These are phyloP conservation scores for Blastobasis adustella DNA, from an alignment of 2,888 invertebrate species.

Conservation along the genomic window DNA sequence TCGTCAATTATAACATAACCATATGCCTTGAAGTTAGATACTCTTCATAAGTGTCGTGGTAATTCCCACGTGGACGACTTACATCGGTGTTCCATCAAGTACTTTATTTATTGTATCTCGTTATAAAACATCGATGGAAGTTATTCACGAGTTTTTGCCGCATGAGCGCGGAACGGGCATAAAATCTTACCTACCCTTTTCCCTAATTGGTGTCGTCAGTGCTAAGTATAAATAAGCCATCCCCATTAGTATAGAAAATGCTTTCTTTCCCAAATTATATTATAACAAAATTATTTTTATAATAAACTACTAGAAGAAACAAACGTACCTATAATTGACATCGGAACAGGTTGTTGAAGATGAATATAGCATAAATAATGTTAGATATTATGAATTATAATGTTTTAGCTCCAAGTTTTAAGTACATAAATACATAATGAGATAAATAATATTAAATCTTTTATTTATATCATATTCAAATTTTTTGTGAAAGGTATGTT, in stretches of 20 bases:
- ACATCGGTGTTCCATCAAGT: too few relatives aligned
- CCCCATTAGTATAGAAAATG: constrained; percentile 25
- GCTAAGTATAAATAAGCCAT: constrained; percentile 18
- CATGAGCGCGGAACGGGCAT: too few relatives aligned
- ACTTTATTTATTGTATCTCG: too few relatives aligned
- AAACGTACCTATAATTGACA: too few relatives aligned
- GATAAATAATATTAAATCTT: constrained; percentile 26
- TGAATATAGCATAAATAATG: constrained; percentile 32
- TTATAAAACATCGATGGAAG: too few relatives aligned
- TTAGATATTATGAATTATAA: constrained; percentile 51
- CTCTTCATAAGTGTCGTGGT: too few relatives aligned
- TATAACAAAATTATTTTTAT: constrained; percentile 61
- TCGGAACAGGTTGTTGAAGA: constrained; percentile 38
- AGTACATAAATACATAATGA: constrained; percentile 49
- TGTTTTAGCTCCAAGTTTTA: constrained; percentile 69
- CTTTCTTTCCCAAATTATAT: constrained; percentile 28
- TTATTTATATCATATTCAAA: constrained; percentile 1
- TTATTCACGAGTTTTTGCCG: too few relatives aligned
- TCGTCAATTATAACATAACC: too few relatives aligned
- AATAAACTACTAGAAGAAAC: constrained; percentile 16
- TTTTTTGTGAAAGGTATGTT: too few relatives aligned
- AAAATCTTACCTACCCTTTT: too few relatives aligned
- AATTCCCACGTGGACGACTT: too few relatives aligned
- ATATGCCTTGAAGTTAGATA: too few relatives aligned
- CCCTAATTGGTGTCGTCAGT: constrained; percentile 4